Percentiles rank a stretch among this genome's conserved stretches.
Conservation (phyloP, 2,888 invertebrate species). For the Megaustenia siamemsis region DNA sequence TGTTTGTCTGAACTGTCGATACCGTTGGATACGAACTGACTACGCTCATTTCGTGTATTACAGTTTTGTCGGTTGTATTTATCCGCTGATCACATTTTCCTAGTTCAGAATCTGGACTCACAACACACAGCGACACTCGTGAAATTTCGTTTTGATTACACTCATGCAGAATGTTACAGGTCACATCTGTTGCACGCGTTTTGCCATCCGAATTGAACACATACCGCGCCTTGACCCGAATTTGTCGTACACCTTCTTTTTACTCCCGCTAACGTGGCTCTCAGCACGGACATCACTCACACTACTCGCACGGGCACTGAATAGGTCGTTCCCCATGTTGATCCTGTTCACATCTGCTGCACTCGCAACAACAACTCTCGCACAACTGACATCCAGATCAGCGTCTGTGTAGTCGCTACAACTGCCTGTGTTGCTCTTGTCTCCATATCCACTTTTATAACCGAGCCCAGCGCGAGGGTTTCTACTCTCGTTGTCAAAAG, state of each 20-base stretch:
- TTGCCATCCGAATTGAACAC: background rate
- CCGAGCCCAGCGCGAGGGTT: background rate
- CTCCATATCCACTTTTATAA: conserved; percentile 18
- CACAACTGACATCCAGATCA: background rate
- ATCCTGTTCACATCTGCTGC: conserved; percentile 10
- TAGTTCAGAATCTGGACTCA: background rate
- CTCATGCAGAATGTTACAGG: background rate
- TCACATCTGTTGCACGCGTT: background rate
- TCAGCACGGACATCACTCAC: conserved; percentile 5
- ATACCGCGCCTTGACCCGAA: background rate
- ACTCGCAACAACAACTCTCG: background rate
- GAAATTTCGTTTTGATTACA: background rate
- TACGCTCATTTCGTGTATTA: background rate
- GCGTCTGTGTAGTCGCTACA: background rate
- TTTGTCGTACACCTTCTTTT: background rate
- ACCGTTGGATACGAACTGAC: background rate
- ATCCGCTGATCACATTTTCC: background rate
- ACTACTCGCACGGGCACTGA: conserved; percentile 1
- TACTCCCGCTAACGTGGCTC: background rate
- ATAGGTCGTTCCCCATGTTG: conserved; percentile 33
- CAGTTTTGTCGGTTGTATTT: background rate
- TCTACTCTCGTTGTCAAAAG: conserved; percentile 4
- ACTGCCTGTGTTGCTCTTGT: background rate
- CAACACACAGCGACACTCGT: background rate
- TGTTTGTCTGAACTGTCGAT: background rate